Evolutionary conservation across 2,113 vertebrate genomes (phyloP).

Genomic region (Climacteris rufus): DNA sequence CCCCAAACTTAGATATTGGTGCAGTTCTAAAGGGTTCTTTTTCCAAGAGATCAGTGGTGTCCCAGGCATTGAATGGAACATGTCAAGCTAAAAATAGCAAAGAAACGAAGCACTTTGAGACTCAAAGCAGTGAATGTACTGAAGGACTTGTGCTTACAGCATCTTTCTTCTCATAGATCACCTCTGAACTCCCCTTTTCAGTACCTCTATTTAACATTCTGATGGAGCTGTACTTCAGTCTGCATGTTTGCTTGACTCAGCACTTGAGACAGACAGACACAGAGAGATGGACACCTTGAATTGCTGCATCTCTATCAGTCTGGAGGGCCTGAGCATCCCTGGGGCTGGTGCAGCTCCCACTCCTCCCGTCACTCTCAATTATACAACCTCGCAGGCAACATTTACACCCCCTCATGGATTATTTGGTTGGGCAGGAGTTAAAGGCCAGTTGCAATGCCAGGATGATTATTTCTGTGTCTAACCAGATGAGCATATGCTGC

Average conservation of each 20-base stretch:
- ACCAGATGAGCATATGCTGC: neutral
- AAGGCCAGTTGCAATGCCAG: neutral
- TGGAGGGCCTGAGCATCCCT: no score
- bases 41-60: neutral
- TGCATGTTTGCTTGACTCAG: no score
- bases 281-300: no score
- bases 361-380: neutral
- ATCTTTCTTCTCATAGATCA: neutral
- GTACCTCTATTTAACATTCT: neutral
- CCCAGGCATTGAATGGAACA: neutral
- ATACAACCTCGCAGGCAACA: rapidly evolving
- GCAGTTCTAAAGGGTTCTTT: neutral
- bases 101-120: neutral
- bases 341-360: neutral
- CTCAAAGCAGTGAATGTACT: neutral
- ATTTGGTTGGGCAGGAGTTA: neutral
- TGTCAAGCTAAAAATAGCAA: neutral
- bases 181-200: neutral
- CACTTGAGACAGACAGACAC: no score
- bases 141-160: neutral
- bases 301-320: no score
- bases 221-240: no score
- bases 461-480: neutral
- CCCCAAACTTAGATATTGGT: rapidly evolving
- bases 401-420: neutral